Evolutionary conservation across 2,797 vertebrate species (phyloP), one percentile per base, ranked within the genome.

Genomic region (Microctenopoma lineatum): DNA sequence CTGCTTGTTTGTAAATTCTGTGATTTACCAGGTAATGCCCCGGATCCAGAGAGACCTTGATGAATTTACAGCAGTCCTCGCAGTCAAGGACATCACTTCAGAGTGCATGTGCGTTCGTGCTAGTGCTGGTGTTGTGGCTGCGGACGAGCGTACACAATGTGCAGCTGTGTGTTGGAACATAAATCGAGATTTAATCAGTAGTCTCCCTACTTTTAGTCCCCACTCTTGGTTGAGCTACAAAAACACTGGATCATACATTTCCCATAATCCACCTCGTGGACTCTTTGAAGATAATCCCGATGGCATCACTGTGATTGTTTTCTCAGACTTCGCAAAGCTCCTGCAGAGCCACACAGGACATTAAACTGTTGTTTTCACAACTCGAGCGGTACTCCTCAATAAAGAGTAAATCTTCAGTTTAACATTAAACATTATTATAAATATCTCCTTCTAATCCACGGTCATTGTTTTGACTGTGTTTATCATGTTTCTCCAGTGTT

Each of bases 31-130:
- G 47, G 32, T 50, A 51, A 47, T 50, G 36, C 61, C 29, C 14
- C 38, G 10, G 47, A 73, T 61, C 48, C 41, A 39, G 50, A 69
- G 42, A 55, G 2, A 44, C 69, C 42, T 63, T 46, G 12, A 39
- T 60, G 13, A 62, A 80, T 83, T 76, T 79, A 69, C 36, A 51
- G 32, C 59, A 56, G 21, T 29, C 13, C 16, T 83, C 41, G 26
- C 26, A 45, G 64, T 65, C 65, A 77, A 73, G 65, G 69, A 58
- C 50, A 5, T n/a, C 26, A 47, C 58, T 27, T 32, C 46, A 29
- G 48, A 8, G 32, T 70, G 47, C 65, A 63, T 7, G 3, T 32
- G 8, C 52, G 42, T 62, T 34, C 16, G 34, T 50, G 14, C 26
- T 6, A 18, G 16, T 45, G 53, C 34, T 16, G 14, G 38, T 39